Conservation (phyloP, 2,113 vertebrate genomes). For the Etia nguti region DNA sequence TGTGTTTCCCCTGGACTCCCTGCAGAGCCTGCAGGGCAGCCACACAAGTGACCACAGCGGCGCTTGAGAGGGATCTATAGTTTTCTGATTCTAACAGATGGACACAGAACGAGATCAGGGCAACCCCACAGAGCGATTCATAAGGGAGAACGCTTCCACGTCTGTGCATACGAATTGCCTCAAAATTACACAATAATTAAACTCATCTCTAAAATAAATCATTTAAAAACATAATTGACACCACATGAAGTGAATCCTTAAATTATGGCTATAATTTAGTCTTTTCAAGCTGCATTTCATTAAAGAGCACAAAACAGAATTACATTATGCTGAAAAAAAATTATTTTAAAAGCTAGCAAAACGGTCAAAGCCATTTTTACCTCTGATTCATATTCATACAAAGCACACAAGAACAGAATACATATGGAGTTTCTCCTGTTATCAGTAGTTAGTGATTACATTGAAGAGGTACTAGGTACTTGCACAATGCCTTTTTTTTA, state of each 20-base stretch:
- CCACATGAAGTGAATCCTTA: background rate
- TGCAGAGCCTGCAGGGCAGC: constrained; percentile 18
- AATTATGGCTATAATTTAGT: constrained; percentile 16
- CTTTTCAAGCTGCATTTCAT: background rate
- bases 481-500: background rate
- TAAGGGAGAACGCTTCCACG: background rate
- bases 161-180: background rate
- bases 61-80: background rate
- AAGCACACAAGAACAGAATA: background rate
- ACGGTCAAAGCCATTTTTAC: background rate
- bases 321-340: background rate
- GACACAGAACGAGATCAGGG: background rate
- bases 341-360: background rate
- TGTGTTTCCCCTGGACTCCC: background rate
- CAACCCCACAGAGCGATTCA: background rate
- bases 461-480: constrained; percentile 4
- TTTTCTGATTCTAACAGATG: constrained; percentile 1
- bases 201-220: background rate
- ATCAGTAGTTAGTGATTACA: constrained; percentile 30
- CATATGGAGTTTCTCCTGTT: background rate
- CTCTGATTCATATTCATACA: background rate
- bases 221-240: constrained; percentile 3
- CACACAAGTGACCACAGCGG: constrained; percentile 11
- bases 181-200: background rate
- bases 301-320: background rate